Evolutionary conservation across 2,797 vertebrate genomes (phyloP).

Genomic region (Molossus molossus): DNA sequence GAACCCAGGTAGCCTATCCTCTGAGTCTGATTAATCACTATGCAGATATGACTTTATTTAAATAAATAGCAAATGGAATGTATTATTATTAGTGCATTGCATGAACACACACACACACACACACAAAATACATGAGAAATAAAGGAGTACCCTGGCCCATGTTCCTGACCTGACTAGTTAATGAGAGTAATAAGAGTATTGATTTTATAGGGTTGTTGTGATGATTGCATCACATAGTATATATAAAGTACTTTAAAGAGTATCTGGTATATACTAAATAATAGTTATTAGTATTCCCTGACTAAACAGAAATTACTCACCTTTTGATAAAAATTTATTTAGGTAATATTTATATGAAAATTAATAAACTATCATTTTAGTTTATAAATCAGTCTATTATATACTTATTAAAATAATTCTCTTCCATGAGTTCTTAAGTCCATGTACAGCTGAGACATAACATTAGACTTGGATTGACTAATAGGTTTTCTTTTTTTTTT

Average conservation of each 20-base stretch:
- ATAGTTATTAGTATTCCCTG: background rate
- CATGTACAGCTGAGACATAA: background rate
- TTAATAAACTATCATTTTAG: constrained; percentile 37
- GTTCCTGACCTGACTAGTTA: constrained; percentile 9
- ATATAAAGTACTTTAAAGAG: background rate
- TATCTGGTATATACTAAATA: background rate
- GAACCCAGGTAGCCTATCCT: background rate
- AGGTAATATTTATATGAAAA: background rate
- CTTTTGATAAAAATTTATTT: background rate
- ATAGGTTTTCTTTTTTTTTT: background rate
- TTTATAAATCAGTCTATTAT: background rate
- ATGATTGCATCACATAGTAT: background rate
- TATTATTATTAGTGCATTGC: background rate
- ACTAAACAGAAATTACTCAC: background rate
- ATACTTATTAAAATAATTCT: background rate
- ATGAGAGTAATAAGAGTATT: background rate
- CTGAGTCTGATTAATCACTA: background rate
- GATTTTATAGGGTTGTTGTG: background rate
- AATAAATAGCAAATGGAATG: background rate
- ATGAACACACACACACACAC: background rate
- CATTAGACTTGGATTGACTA: background rate
- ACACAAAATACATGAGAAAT: background rate
- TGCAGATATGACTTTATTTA: background rate
- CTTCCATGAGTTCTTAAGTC: background rate
- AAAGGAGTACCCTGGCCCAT: background rate